Percentiles rank a stretch among this genome's conserved stretches.
Conservation (phyloP, 2,113 vertebrate genomes). For the Dendrocopos noguchii region DNA sequence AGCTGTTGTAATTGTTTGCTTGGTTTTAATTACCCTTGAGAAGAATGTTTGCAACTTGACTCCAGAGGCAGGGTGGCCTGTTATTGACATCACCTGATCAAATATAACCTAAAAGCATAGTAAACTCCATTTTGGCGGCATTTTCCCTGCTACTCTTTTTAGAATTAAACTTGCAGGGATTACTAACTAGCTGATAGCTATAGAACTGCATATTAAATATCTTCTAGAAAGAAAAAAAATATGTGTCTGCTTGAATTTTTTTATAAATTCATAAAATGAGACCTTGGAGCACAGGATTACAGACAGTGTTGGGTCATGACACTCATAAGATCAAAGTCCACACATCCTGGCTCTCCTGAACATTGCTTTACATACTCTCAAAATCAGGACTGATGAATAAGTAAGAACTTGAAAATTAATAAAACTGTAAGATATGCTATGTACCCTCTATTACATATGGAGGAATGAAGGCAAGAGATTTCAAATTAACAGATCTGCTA, state of each 20-base stretch:
- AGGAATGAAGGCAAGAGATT: background rate
- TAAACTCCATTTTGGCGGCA: constrained; percentile 8
- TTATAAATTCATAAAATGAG: background rate
- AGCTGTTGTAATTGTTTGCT: constrained; percentile 63
- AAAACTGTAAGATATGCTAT: background rate
- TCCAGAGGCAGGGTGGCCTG: constrained; percentile 55
- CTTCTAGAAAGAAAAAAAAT: background rate
- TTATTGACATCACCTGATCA: constrained; percentile 65
- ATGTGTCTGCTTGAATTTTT: background rate
- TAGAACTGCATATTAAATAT: constrained; percentile 9
- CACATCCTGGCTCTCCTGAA: background rate
- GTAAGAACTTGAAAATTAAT: background rate
- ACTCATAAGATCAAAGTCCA: constrained; percentile 20
- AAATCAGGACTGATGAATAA: background rate
- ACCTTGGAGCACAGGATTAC: background rate
- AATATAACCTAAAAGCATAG: constrained; percentile 74
- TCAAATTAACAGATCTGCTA: background rate
- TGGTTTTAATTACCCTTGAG: constrained; percentile 73
- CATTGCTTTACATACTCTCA: constrained; percentile 20
- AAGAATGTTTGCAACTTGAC: constrained; percentile 71
- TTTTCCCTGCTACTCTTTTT: background rate
- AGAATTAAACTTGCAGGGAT: background rate
- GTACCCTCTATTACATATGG: background rate
- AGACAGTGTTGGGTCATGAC: background rate
- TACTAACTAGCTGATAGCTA: background rate